Conservation (phyloP, 2,797 vertebrate species). For the Pipistrellus pygmaeus region DNA sequence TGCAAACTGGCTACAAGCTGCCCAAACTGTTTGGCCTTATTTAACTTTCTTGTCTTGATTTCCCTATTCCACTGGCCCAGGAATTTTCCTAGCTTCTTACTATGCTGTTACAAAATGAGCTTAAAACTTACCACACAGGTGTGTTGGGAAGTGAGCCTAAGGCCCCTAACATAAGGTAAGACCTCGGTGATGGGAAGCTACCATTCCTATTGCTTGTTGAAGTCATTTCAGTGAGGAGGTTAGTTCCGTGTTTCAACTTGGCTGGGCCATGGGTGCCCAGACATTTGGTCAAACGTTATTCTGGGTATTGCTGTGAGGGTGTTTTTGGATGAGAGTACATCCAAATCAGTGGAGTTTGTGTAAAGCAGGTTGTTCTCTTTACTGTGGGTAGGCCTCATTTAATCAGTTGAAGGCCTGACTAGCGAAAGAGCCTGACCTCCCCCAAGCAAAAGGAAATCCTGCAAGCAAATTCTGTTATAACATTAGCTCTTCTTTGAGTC, state of each 20-base stretch:
- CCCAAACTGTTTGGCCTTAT: neutral
- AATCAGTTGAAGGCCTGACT: neutral
- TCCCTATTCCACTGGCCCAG: neutral
- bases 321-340: neutral
- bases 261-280: neutral
- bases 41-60: neutral
- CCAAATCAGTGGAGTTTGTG: neutral
- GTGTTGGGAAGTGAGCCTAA: neutral
- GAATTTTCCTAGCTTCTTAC: neutral
- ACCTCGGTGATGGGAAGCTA: neutral
- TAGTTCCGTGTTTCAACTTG: neutral
- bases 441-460: neutral
- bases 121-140: neutral
- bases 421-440: neutral
- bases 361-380: slow-evolving; percentile 24
- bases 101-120: neutral
- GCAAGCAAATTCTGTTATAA: neutral
- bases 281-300: slow-evolving; percentile 6
- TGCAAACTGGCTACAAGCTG: neutral
- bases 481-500: neutral
- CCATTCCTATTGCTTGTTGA: neutral
- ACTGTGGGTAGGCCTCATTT: neutral
- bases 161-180: neutral
- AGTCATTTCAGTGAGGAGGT: neutral
- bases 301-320: neutral